phyloP scores from a whole-genome alignment of 2,797 vertebrate species.

The Aselliscus stoliczkanus region DNA sequence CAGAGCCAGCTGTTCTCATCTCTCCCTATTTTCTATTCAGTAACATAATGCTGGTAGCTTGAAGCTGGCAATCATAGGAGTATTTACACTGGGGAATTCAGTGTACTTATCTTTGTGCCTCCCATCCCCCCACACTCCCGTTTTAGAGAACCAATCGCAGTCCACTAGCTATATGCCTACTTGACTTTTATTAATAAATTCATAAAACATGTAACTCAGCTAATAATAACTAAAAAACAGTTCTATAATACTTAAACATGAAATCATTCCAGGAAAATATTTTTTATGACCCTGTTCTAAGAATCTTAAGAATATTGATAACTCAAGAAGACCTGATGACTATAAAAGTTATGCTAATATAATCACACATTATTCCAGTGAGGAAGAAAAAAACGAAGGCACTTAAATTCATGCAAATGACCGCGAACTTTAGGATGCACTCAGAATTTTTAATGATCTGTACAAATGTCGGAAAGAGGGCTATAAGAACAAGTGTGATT shows the following conservation, averaged over 20 bases:
- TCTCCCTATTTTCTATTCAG: rapidly evolving
- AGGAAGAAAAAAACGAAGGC: neutral
- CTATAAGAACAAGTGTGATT: neutral
- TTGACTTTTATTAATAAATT: constrained; percentile 6
- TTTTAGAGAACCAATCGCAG: neutral
- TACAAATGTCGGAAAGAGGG: neutral
- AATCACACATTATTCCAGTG: constrained; percentile 50
- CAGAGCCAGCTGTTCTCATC: rapidly evolving
- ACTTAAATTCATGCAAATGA: constrained; percentile 45
- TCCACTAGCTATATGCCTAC: neutral
- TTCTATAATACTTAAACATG: neutral
- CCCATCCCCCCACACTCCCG: too few species aligned
- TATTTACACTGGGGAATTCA: neutral
- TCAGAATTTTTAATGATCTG: constrained; percentile 35
- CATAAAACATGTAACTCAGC: neutral
- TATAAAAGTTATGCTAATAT: constrained; percentile 45
- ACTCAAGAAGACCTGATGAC: constrained; percentile 1
- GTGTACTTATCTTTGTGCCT: too few species aligned
- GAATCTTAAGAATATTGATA: constrained; percentile 30
- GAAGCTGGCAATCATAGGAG: neutral
- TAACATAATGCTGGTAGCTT: neutral
- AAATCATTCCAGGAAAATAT: constrained; percentile 7
- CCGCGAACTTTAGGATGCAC: constrained; percentile 2
- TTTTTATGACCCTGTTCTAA: neutral
- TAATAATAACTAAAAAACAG: neutral